These are phyloP conservation scores for Neopelma chrysocephalum DNA, from an alignment of 2,797 vertebrate species.

Conservation along the genomic window DNA sequence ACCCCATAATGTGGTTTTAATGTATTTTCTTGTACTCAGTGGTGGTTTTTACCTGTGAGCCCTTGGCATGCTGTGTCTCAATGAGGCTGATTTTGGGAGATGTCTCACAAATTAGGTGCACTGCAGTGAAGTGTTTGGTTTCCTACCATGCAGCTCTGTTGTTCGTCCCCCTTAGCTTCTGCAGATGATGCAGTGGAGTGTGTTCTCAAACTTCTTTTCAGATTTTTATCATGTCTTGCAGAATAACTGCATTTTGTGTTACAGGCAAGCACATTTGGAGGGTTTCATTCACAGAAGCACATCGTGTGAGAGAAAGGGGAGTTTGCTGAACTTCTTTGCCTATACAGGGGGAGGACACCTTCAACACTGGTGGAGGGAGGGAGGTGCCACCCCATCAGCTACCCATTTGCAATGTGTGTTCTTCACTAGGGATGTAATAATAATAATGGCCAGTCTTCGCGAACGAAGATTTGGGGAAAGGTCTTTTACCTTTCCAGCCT, in stretches of 20 bases:
- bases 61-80: background rate
- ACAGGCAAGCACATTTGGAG: background rate
- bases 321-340: background rate
- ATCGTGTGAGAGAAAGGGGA: fast-evolving
- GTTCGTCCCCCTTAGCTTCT: background rate
- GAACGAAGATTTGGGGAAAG: no score
- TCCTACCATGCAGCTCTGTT: background rate
- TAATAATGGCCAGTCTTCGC: no score
- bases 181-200: background rate
- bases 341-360: background rate
- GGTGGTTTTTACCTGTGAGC: background rate
- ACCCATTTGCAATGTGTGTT: fast-evolving
- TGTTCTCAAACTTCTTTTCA: background rate
- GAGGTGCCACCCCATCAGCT: background rate
- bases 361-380: background rate
- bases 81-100: background rate
- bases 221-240: background rate
- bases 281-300: background rate
- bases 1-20: background rate
- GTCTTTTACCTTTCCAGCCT: no score
- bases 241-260: background rate
- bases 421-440: background rate
- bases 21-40: background rate
- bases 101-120: slow-evolving; percentile 12
- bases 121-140: background rate